phyloP scores from a whole-genome alignment of 2,888 invertebrate genomes.

The Danaus chrysippus region DNA sequence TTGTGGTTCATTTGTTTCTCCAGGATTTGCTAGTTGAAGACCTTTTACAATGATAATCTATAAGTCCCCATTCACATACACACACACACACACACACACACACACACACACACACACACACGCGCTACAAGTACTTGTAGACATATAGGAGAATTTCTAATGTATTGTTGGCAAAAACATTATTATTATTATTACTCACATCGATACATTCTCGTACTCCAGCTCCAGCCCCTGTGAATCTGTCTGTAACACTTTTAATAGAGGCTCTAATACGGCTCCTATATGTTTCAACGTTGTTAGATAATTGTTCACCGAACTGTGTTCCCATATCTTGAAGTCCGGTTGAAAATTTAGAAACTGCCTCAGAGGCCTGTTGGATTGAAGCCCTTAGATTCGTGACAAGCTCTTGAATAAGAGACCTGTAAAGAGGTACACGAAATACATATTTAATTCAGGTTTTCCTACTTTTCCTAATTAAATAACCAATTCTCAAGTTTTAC shows the following conservation, averaged over 20 bases:
- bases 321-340: constrained; percentile 48
- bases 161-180: background rate
- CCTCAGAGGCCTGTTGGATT: constrained; percentile 49
- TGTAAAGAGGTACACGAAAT: constrained; percentile 31
- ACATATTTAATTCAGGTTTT: background rate
- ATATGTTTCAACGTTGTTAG: constrained; percentile 44
- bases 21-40: too few species aligned
- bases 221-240: constrained; percentile 43
- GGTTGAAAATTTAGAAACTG: constrained; percentile 46
- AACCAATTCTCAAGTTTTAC: constrained; percentile 32
- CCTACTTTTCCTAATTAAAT: background rate
- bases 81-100: too few species aligned
- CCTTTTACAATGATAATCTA: too few species aligned
- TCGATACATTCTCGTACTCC: constrained; percentile 52
- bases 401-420: constrained; percentile 51
- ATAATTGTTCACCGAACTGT: constrained; percentile 41
- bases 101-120: too few species aligned
- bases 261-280: constrained; percentile 44
- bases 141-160: too few species aligned
- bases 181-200: constrained; percentile 41
- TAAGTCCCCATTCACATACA: too few species aligned
- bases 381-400: constrained; percentile 47
- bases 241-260: constrained; percentile 47
- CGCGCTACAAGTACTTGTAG: too few species aligned
- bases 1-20: too few species aligned